Evolutionary conservation across 2,797 vertebrate species (phyloP).

Genomic region (Peromyscus melanophrys): DNA sequence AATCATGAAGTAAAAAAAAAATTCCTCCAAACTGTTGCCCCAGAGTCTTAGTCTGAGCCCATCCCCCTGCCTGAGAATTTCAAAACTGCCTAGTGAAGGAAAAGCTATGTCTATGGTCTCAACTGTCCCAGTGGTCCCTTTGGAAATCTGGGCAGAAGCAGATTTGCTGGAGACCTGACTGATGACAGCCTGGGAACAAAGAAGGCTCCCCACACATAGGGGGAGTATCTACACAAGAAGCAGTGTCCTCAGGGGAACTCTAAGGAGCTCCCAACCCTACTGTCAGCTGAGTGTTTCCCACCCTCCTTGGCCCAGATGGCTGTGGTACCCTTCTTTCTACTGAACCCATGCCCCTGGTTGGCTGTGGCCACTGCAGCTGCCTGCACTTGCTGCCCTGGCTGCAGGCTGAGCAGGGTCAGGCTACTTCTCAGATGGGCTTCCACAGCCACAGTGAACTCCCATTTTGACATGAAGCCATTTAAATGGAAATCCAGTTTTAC

Average conservation of each 20-base stretch:
- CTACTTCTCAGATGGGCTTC: slow-evolving; percentile 20
- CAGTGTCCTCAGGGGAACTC: background rate
- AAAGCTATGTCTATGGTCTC: background rate
- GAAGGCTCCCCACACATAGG: background rate
- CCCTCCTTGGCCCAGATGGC: background rate
- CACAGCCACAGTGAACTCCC: slow-evolving; percentile 62
- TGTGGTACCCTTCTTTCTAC: too few relatives aligned
- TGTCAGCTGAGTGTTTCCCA: background rate
- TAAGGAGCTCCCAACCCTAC: too few relatives aligned
- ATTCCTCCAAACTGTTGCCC: background rate
- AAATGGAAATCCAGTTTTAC: slow-evolving; percentile 81
- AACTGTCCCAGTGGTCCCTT: too few relatives aligned
- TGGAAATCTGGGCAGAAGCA: background rate
- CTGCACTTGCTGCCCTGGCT: background rate
- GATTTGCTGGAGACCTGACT: background rate
- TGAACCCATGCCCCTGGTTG: fast-evolving
- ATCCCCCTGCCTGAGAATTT: background rate
- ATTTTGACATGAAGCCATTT: slow-evolving; percentile 72
- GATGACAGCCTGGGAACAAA: background rate
- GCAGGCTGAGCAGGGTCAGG: background rate
- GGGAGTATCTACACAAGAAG: background rate
- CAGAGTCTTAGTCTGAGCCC: background rate
- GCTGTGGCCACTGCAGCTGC: background rate
- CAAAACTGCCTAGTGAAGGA: background rate
- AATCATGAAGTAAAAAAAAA: slow-evolving; percentile 8